Evolutionary conservation across 2,797 vertebrate species (phyloP), one percentile per base, ranked within the genome.

Genomic region (Periparus ater): DNA sequence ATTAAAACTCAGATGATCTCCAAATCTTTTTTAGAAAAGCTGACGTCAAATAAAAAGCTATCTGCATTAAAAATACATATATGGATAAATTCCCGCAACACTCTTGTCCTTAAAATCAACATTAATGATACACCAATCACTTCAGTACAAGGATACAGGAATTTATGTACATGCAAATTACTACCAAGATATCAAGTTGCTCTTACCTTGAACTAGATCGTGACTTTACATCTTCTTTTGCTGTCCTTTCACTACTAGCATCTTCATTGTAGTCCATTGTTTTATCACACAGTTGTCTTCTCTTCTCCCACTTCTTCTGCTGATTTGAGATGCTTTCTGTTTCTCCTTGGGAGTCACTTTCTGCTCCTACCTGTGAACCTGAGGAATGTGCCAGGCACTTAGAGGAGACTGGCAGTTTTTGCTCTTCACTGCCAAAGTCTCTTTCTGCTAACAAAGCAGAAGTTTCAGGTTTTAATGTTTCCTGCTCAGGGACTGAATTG

Each of bases 361-460:
- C 98, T 82, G 96, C 96, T 89, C 94, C 85, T 61, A 91, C 87
- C 70, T 85, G 96, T n/a, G 97, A 96, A 86, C 96, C 98, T 29
- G 98, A 97, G 94, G 97, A 88, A 85, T 94, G 96, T 60, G 95
- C 96, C 97, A 98, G 98, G 98, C 98, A 99, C 98, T 98, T 99
- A 95, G 98, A 98, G 94, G 98, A 98, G 83, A 97, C 60, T 16
- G 97, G 97, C 80, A 83, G 95, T 45, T 84, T 95, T 61, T 94
- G 95, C 42, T 98, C 97, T 92, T 93, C 96, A 88, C 89, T 85
- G 63, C 72, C 57, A 15, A 81, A 95, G 85, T 95, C 81, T 61
- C 93, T 96, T 71, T 98, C 98, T 57, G 96, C 38, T 86, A 96
- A 91, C 68, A 89, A 87, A 57, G 95, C 85, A 83, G 94, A 88